Conservation (phyloP, 2,113 vertebrate genomes). For the Oncorhynchus nerka region DNA sequence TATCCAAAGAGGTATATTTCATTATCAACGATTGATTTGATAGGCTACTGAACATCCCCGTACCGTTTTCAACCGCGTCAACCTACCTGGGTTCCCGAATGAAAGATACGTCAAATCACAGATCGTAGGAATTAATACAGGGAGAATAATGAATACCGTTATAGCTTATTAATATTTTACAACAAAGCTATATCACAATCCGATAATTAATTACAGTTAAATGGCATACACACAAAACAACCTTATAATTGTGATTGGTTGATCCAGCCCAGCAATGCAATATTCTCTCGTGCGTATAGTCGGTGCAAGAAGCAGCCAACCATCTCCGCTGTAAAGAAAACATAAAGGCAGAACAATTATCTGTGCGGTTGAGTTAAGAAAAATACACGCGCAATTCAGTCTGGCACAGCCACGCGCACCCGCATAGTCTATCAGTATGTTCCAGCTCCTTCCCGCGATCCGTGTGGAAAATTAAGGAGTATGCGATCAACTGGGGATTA, state of each 20-base stretch:
- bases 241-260: neutral
- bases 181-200: neutral
- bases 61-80: conserved; percentile 77
- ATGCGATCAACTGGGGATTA: conserved; percentile 45
- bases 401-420: neutral
- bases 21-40: too few species aligned
- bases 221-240: neutral
- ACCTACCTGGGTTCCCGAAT: conserved; percentile 83
- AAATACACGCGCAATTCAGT: conserved; percentile 5
- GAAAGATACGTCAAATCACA: too few species aligned
- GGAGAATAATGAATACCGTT: too few species aligned
- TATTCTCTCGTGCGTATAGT: neutral
- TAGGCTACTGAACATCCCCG: too few species aligned
- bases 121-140: too few species aligned
- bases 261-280: neutral
- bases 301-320: neutral
- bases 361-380: conserved; percentile 31
- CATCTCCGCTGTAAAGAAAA: neutral
- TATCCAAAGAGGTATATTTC: too few species aligned
- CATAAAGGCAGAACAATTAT: neutral
- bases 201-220: neutral
- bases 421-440: neutral
- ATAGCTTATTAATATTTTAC: too few species aligned
- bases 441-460: neutral
- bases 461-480: conserved; percentile 45